Percentiles rank a stretch among this genome's conserved stretches.
These are phyloP conservation scores for Hippocampus kuda DNA, from an alignment of 2,797 vertebrate species.

Conservation along the genomic window DNA sequence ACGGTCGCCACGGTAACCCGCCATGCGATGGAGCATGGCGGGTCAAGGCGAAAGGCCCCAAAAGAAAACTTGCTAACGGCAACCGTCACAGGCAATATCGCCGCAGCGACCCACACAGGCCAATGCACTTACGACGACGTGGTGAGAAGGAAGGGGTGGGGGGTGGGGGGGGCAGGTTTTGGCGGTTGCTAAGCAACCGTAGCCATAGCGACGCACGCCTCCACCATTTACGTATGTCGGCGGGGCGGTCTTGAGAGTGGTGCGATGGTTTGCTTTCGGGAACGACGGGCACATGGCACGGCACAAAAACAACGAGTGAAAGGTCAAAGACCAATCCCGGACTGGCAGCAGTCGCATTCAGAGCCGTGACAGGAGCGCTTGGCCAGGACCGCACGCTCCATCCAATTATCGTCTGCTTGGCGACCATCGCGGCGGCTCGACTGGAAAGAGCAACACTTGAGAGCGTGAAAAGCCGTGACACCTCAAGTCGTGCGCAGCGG, in stretches of 20 bases:
- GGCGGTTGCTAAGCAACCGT: conserved; percentile 73
- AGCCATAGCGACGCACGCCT: conserved; percentile 74
- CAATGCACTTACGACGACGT: conserved; percentile 74
- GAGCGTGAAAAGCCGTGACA: conserved; percentile 13
- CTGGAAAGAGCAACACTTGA: conserved; percentile 26
- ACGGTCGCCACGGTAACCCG: conserved; percentile 74
- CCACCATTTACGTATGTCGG: conserved; percentile 72
- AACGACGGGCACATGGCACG: conserved; percentile 68
- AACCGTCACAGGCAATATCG: conserved; percentile 79
- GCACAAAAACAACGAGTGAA: conserved; percentile 74
- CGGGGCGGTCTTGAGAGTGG: conserved; percentile 67
- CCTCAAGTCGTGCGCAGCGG: conserved; percentile 15
- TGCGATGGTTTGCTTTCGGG: conserved; percentile 64
- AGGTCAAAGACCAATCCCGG: conserved; percentile 67
- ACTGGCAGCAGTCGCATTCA: conserved; percentile 53
- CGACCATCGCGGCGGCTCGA: conserved; percentile 14
- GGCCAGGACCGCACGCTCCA: no score
- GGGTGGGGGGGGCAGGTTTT: conserved; percentile 68
- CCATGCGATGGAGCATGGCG: conserved; percentile 74
- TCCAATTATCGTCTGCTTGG: conserved; percentile 6
- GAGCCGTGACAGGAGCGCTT: conserved; percentile 9
- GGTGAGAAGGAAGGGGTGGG: conserved; percentile 63
- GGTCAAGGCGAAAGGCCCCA: conserved; percentile 72
- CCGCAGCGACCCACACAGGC: conserved; percentile 77
- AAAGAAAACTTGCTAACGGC: conserved; percentile 68